phyloP scores from a whole-genome alignment of 2,797 vertebrate species.

The Aselliscus stoliczkanus region DNA sequence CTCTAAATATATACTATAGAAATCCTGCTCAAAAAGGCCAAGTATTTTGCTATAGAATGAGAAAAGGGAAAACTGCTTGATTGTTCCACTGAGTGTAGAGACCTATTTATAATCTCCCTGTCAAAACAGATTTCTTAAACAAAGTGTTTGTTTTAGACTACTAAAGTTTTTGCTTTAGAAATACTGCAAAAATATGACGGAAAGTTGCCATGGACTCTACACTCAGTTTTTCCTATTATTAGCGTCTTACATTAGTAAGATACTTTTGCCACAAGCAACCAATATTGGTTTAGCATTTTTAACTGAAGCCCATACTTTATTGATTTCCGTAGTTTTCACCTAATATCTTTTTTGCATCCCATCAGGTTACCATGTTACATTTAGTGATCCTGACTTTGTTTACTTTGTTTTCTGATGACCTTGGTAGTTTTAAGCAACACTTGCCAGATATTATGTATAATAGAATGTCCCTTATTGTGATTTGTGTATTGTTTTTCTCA shows the following conservation, averaged over 20 bases:
- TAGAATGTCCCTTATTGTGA: not conserved
- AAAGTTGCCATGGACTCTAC: not conserved
- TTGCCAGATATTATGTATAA: not conserved
- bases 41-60: not conserved
- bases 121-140: not conserved
- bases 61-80: not conserved
- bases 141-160: not conserved
- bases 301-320: not conserved
- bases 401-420: not conserved
- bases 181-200: not conserved
- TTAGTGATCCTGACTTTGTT: not conserved
- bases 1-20: not conserved
- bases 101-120: not conserved
- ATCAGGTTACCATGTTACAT: not conserved
- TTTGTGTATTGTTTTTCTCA: not conserved
- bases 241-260: not conserved
- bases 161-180: not conserved
- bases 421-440: not conserved
- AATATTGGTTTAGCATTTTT: not conserved
- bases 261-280: not conserved
- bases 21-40: not conserved
- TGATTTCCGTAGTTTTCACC: not conserved
- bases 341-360: not conserved
- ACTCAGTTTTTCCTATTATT: not conserved
- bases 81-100: not conserved